phyloP scores from a whole-genome alignment of 2,797 vertebrate species.

The Melanogrammus aeglefinus region DNA sequence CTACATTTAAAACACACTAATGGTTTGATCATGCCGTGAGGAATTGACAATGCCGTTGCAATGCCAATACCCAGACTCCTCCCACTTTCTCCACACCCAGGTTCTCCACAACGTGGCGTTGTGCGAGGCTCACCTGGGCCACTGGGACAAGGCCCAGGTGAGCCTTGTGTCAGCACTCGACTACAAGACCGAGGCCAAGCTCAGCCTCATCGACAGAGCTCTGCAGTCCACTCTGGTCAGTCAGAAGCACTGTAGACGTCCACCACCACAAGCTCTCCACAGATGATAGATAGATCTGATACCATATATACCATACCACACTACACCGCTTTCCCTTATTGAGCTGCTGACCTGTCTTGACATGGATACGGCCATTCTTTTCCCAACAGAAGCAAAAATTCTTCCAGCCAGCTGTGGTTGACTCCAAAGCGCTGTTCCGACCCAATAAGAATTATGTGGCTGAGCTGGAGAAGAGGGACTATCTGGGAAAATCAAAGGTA shows the following conservation, averaged over 20 bases:
- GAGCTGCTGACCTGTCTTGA: neutral
- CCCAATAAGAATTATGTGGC: constrained; percentile 93
- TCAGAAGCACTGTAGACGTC: neutral
- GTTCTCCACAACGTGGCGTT: constrained; percentile 86
- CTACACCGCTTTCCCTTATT: neutral
- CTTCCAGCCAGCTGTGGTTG: constrained; percentile 78
- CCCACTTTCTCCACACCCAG: constrained; percentile 58
- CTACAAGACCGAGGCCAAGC: constrained; percentile 78
- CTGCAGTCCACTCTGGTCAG: constrained; percentile 87
- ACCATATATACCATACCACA: neutral
- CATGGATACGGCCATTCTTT: neutral
- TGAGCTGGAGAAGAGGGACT: constrained; percentile 94
- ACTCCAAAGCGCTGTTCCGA: constrained; percentile 79
- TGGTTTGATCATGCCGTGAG: neutral
- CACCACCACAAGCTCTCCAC: neutral
- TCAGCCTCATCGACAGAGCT: constrained; percentile 81
- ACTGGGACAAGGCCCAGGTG: constrained; percentile 89
- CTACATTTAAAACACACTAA: neutral
- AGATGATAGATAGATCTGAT: neutral
- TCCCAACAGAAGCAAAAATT: constrained; percentile 84
- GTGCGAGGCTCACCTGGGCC: constrained; percentile 73
- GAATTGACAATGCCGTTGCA: neutral
- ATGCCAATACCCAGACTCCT: neutral
- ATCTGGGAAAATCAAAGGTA: constrained; percentile 94
- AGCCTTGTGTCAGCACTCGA: constrained; percentile 75